Base-by-base conservation (phyloP, 2,797 vertebrate species). In the Acanthopagrus latus region DNA sequence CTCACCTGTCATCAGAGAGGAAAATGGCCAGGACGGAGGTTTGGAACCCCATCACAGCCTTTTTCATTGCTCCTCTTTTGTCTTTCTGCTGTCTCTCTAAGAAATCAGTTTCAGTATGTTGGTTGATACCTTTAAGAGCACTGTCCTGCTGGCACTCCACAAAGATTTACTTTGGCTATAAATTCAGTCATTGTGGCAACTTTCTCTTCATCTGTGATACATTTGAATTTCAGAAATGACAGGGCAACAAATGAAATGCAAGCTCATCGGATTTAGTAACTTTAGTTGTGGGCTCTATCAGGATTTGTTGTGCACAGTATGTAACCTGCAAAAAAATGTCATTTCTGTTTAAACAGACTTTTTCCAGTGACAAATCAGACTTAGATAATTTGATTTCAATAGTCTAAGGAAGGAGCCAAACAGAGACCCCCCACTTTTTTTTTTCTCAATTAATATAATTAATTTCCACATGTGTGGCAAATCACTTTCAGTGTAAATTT, bases 1-100 rank as follows among this genome's bases (percentile, higher is more conserved):
- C 21, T 99, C 98, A 54, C 98, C 98, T n/a, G 87, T 98, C 91
- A 98, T 99, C 94, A 93, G 98, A 79, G 98, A 99, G 87, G 98
- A 99, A 76, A 96, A 92, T 90, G 87, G 96, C 88, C 96, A 91
- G 93, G 97, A 99, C 81, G 98, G 97, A 99, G 98, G 98, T 99
- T 97, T 95, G 97, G 90, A 95, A 95, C 74, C 41, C 78, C 87
- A 88, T 63, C 74, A 73, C 93, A 92, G 92, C 91, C 85, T 90
- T 91, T 84, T 80, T 93, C 65, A 83, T 89, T 88, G 86, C 87
- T 76, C 92, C 84, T 80, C 41, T 86, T 58, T 86, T 76, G 74
- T 88, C 85, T 85, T 73, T 85, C 57, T 91, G 51, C 82, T 85
- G 9, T 84, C 52, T 85, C 74, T 88, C 73, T 90, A 69, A 91